phyloP scores from a whole-genome alignment of 2,888 invertebrate genomes.

The Megastigmus dorsalis region DNA sequence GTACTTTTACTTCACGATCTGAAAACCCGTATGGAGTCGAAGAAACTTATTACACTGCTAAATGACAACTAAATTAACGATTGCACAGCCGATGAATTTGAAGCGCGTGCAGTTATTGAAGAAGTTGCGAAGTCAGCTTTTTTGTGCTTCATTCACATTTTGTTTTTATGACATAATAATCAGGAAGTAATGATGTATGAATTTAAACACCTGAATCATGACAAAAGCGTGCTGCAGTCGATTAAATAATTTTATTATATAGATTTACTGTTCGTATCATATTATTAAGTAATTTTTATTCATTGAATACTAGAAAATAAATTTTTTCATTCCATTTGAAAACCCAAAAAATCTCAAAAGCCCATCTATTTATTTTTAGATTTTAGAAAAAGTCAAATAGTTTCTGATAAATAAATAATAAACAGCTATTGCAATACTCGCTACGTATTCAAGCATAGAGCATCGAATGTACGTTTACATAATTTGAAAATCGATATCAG shows the following conservation, averaged over 20 bases:
- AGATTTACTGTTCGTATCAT: no score
- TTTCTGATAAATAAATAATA: no score
- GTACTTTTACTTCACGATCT: no score
- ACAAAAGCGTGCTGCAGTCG: no score
- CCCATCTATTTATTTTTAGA: no score
- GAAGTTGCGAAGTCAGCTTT: constrained; percentile 35
- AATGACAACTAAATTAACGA: constrained; percentile 20
- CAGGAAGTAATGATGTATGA: constrained; percentile 28
- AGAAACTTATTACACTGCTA: constrained; percentile 13
- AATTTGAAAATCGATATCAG: constrained; percentile 21
- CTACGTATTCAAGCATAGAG: not conserved
- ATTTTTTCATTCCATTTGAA: not conserved
- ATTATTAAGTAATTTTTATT: no score
- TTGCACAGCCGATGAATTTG: not conserved
- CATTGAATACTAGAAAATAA: no score
- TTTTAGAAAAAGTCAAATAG: not conserved
- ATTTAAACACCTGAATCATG: not conserved
- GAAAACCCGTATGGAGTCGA: no score
- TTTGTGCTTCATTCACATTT: constrained; percentile 8
- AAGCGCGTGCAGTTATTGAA: not conserved
- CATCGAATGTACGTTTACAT: not conserved
- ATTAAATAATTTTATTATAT: no score
- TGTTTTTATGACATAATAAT: constrained; percentile 33
- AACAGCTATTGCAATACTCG: not conserved
- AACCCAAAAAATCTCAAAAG: not conserved